Base-by-base conservation (phyloP, 2,797 vertebrate species). In the Limnodromus scolopaceus region DNA sequence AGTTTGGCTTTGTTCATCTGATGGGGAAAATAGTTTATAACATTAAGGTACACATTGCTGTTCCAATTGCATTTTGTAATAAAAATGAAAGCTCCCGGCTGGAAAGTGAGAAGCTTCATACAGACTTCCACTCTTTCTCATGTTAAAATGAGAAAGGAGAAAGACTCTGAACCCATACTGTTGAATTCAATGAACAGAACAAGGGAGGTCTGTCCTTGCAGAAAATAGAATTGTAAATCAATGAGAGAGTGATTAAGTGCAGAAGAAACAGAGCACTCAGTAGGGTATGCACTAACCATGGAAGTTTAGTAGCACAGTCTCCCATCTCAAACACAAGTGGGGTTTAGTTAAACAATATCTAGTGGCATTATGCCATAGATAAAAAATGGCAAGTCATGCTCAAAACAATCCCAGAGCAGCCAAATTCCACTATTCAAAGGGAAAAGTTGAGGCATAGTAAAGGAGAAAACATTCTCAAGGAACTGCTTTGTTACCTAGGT, bases 161-260 rank as follows among this genome's bases (percentile, higher is more conserved):
- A 77, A 58, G 94, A 95, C 92, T 94, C 85, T 91, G 82, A 93
- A 63, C 89, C 92, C 87, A 92, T 84, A 79, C 83, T 82, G 74
- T 49, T 95, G 96, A 94, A 96, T 92, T 92, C 92, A 96, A 89
- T 93, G 92, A 92, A 91, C 65, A 93, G 91, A 96, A 92, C 92
- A 91, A 92, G 91, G 86, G 66, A 97, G 91, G 88, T 91, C 94
- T 95, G 88, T 96, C 93, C 86, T 94, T 94, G 92, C 88, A 97
- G 95, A 94, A 96, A 96, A 96, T 60, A 84, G 88, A 96, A 93
- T 94, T 97, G 81, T 95, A 95, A 95, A 93, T 96, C 95, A 91
- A 92, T 96, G 86, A 58, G 80, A 80, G 88, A 77, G 54, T 92
- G 93, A 95, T 96, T 94, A 96, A 87, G 66, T 70, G 70, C 74